Percentiles rank a stretch among this genome's conserved stretches.
phyloP scores from a whole-genome alignment of 1,140 invertebrate species.

The Schlechtendalia chinensis region DNA sequence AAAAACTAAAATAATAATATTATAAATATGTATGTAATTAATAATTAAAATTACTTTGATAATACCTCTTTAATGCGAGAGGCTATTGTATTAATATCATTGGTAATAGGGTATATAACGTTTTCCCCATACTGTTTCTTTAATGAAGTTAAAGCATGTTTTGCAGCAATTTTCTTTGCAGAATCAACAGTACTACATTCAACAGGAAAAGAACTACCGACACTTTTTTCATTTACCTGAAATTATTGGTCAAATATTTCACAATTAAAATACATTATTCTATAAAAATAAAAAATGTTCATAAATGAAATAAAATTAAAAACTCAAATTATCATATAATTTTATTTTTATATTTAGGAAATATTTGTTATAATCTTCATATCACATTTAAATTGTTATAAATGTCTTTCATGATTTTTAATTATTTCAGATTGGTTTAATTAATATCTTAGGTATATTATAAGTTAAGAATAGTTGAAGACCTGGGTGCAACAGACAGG shows the following conservation, averaged over 20 bases:
- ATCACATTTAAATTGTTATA: no score
- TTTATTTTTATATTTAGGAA: no score
- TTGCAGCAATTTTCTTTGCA: constrained; percentile 20
- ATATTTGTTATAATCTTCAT: no score
- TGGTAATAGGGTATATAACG: constrained; percentile 24
- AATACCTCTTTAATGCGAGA: constrained; percentile 28
- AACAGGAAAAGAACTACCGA: constrained; percentile 30
- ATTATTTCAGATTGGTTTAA: no score
- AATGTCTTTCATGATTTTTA: no score
- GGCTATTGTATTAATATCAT: constrained; percentile 38
- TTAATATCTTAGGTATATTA: no score
- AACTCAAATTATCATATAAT: no score
- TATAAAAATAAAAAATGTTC: no score
- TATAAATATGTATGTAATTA: neutral
- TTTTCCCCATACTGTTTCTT: constrained; percentile 39
- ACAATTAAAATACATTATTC: neutral
- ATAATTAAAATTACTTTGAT: neutral
- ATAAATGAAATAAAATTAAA: no score
- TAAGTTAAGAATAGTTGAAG: neutral
- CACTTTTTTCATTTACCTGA: constrained; percentile 28
- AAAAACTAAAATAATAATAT: constrained; percentile 27
- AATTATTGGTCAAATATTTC: neutral
- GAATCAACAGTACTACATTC: neutral
- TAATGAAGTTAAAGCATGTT: neutral
- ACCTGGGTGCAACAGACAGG: no score